These are phyloP conservation scores for Margarornis squamiger DNA, from an alignment of 2,797 vertebrate genomes.

Conservation along the genomic window DNA sequence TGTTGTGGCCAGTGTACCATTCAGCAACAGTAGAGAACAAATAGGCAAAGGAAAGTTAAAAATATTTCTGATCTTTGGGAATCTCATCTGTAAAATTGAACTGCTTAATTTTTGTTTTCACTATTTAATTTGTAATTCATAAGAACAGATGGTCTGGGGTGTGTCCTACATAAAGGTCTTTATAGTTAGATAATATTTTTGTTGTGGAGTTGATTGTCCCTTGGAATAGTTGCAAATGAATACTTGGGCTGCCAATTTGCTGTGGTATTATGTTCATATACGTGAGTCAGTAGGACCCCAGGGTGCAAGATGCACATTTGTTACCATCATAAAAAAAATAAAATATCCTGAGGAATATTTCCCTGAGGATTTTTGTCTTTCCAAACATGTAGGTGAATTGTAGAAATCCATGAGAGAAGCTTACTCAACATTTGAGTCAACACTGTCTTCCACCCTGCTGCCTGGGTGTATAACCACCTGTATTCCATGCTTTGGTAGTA, in stretches of 20 bases:
- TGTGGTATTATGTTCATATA: not conserved
- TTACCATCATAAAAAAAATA: not conserved
- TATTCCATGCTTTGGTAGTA: not conserved
- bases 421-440: not conserved
- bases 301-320: not conserved
- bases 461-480: not conserved
- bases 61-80: not conserved
- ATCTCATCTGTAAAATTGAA: not conserved
- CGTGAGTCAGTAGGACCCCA: not conserved
- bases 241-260: not conserved
- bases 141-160: not conserved
- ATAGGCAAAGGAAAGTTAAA: not conserved
- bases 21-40: not conserved
- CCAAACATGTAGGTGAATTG: not conserved
- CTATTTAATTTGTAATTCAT: not conserved
- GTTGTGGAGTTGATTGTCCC: not conserved
- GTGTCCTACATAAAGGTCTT: not conserved
- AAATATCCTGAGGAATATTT: not conserved
- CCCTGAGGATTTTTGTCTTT: not conserved
- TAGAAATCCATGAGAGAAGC: not conserved
- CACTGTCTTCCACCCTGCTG: not conserved
- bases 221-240: not conserved
- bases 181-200: not conserved
- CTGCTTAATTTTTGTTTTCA: not conserved
- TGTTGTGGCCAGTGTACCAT: not conserved